Percentiles rank a stretch among this genome's conserved stretches.
These are phyloP conservation scores for Galerucella nymphaeae DNA, from an alignment of 2,888 invertebrate genomes.

Conservation along the genomic window DNA sequence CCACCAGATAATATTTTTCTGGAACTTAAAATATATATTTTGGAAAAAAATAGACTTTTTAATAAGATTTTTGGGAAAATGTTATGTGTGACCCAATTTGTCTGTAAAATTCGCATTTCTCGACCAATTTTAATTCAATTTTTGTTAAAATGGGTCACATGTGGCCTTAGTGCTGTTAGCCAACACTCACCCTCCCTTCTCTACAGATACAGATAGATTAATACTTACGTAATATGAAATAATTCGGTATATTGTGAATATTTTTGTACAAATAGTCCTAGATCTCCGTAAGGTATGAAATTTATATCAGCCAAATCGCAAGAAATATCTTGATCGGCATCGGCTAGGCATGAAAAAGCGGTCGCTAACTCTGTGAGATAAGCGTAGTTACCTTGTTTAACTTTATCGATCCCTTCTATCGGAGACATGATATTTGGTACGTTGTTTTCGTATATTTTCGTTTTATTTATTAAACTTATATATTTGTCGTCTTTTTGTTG, in stretches of 20 bases:
- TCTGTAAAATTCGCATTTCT: too few relatives aligned
- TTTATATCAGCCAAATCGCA: conserved; percentile 65
- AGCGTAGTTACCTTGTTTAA: conserved; percentile 67
- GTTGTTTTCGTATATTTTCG: conserved; percentile 48
- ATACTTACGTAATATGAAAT: conserved; percentile 54
- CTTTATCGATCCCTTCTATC: conserved; percentile 61
- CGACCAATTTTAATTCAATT: too few relatives aligned
- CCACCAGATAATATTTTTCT: conserved; percentile 50
- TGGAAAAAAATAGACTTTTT: too few relatives aligned
- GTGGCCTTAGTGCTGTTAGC: too few relatives aligned
- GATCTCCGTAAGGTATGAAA: conserved; percentile 53
- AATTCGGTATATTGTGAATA: conserved; percentile 59
- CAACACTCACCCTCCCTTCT: too few relatives aligned
- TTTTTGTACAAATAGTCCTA: conserved; percentile 63
- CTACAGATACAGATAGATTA: too few relatives aligned
- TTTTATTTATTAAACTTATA: conserved; percentile 49
- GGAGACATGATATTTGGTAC: conserved; percentile 44
- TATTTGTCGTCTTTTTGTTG: conserved; percentile 48
- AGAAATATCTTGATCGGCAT: conserved; percentile 64
- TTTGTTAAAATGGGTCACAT: too few relatives aligned
- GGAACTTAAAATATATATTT: conserved; percentile 50
- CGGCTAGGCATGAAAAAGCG: conserved; percentile 62
- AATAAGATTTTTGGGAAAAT: too few relatives aligned
- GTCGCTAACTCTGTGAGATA: conserved; percentile 67
- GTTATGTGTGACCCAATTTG: too few relatives aligned